phyloP scores from a whole-genome alignment of 2,888 invertebrate species.

The Eilema sororculum region DNA sequence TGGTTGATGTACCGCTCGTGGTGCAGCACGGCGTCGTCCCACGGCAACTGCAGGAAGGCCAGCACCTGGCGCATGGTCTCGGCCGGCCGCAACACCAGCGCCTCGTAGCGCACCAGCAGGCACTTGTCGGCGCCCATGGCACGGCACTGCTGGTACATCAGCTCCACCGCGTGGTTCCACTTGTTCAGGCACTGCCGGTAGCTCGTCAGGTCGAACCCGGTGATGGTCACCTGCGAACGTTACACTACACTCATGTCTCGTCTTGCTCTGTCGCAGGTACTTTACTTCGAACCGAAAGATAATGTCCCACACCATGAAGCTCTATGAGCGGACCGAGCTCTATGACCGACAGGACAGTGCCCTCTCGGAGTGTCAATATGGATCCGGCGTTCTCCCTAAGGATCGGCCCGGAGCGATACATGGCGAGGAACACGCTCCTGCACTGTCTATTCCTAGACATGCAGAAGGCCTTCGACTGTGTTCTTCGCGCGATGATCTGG shows the following conservation, averaged over 20 bases:
- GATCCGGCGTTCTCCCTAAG: too few species aligned
- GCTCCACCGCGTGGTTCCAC: slow-evolving; percentile 98
- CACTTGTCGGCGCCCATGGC: slow-evolving; percentile 92
- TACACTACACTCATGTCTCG: not conserved
- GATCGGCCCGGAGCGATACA: too few species aligned
- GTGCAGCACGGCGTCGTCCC: slow-evolving; percentile 98
- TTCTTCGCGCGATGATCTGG: too few species aligned
- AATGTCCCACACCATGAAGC: too few species aligned
- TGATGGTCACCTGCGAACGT: slow-evolving; percentile 87
- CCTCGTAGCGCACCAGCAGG: slow-evolving; percentile 97
- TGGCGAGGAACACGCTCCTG: too few species aligned
- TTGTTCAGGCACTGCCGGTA: slow-evolving; percentile 98
- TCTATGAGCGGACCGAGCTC: too few species aligned
- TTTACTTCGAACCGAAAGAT: too few species aligned
- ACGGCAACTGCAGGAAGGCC: slow-evolving; percentile 95
- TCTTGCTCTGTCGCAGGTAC: too few species aligned
- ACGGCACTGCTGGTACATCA: slow-evolving; percentile 97
- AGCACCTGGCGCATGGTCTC: slow-evolving; percentile 95
- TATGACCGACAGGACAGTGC: too few species aligned
- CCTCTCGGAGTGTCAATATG: too few species aligned
- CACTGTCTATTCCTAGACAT: too few species aligned
- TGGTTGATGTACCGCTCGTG: slow-evolving; percentile 99
- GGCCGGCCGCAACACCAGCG: slow-evolving; percentile 97
- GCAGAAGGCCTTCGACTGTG: too few species aligned
- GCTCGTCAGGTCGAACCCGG: slow-evolving; percentile 97